phyloP scores from a whole-genome alignment of 2,888 invertebrate species.

The Stenodema calcarata region DNA sequence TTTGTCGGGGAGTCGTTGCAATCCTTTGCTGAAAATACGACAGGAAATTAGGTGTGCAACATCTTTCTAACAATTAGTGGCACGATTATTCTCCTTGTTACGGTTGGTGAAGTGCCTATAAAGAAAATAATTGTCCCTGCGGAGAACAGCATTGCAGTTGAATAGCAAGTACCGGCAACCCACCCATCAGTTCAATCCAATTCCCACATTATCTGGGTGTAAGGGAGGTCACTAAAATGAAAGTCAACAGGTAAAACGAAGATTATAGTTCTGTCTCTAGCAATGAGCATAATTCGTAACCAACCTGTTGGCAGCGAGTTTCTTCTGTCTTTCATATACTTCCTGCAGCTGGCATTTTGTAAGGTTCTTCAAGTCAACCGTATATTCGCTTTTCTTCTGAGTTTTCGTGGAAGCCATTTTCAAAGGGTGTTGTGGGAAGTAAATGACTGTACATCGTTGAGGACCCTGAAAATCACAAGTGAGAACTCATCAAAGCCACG shows the following conservation, averaged over 20 bases:
- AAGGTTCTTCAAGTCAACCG: constrained; percentile 15
- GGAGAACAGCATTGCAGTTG: not conserved
- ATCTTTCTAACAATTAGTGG: not conserved
- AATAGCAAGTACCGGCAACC: not conserved
- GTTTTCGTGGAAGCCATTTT: not conserved
- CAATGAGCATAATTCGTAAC: not conserved
- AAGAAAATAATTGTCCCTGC: not conserved
- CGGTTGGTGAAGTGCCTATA: not conserved
- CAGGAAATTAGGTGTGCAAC: not conserved
- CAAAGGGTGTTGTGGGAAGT: not conserved
- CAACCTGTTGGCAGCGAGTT: constrained; percentile 64
- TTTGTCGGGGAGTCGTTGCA: constrained; percentile 68
- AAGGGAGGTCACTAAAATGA: no score
- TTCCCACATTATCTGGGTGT: no score
- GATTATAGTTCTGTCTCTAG: no score
- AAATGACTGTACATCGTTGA: not conserved
- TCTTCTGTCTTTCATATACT: constrained; percentile 66
- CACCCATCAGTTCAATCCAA: not conserved
- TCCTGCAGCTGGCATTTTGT: constrained; percentile 20
- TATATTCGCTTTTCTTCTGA: constrained; percentile 36
- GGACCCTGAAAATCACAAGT: not conserved
- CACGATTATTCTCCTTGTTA: no score
- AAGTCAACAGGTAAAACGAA: no score
- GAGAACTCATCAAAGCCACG: not conserved
- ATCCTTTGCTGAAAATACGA: constrained; percentile 61